Percentiles rank a stretch among this genome's conserved stretches.
Conservation (phyloP, 2,888 invertebrate genomes). For the Ashinkailepas kermadecensis region DNA sequence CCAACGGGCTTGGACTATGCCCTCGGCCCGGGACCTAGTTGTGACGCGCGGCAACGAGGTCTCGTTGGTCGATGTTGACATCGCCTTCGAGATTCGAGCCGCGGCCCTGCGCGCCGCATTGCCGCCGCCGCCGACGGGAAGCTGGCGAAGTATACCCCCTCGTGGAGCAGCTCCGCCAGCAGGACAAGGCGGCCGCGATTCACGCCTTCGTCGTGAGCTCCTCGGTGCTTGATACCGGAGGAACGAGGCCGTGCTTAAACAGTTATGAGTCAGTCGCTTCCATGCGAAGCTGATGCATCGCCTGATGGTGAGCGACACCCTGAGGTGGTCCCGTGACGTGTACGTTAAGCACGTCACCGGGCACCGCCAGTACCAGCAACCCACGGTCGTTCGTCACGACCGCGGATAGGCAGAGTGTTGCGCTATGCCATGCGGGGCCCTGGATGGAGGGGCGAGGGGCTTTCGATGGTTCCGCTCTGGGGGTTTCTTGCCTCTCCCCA, state of each 20-base stretch:
- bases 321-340: slow-evolving; percentile 38
- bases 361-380: slow-evolving; percentile 11
- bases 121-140: background rate
- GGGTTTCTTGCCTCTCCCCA: background rate
- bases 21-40: background rate
- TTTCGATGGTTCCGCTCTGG: background rate
- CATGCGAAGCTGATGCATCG: slow-evolving; percentile 36
- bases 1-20: background rate
- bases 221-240: background rate
- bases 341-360: slow-evolving; percentile 39
- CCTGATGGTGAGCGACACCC: slow-evolving; percentile 37
- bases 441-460: too few species aligned
- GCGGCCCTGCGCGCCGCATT: background rate
- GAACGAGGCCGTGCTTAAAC: background rate
- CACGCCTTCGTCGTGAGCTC: background rate
- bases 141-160: background rate
- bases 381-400: background rate
- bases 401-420: background rate
- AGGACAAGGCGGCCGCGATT: background rate
- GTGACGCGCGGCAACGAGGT: background rate
- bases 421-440: too few species aligned
- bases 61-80: background rate
- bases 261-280: background rate
- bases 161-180: background rate
- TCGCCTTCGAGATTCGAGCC: background rate